Conservation (phyloP, 2,113 vertebrate genomes). For the Toxotes jaculatrix region DNA sequence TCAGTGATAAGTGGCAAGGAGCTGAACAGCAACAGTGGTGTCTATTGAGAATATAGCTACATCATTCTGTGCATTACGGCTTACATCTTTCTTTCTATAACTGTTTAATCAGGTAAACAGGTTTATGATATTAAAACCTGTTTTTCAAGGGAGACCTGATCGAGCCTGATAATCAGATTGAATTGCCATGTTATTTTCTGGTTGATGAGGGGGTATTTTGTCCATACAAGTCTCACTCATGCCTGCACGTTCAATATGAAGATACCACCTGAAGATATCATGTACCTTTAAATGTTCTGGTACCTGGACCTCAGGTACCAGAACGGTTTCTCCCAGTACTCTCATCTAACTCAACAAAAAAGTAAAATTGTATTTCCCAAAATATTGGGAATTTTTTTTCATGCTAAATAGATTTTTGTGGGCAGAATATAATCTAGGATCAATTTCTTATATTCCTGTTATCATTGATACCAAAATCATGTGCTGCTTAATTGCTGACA, state of each 20-base stretch:
- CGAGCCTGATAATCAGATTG: background rate
- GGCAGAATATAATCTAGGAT: conserved; percentile 1
- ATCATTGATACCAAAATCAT: background rate
- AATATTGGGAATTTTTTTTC: background rate
- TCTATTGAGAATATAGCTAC: background rate
- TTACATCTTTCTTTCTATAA: background rate
- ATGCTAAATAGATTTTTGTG: background rate
- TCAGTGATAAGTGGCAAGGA: conserved; percentile 9
- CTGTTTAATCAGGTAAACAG: background rate
- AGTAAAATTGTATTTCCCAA: too few species aligned
- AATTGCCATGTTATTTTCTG: too few species aligned
- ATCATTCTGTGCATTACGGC: background rate
- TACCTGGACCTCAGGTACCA: too few species aligned
- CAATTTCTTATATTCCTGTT: conserved; percentile 5
- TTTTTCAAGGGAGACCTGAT: background rate
- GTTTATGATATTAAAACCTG: background rate
- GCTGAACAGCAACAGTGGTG: conserved; percentile 14
- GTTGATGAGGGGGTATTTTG: too few species aligned
- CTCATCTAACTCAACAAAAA: too few species aligned
- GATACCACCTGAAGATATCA: too few species aligned
- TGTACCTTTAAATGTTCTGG: too few species aligned
- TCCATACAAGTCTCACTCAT: too few species aligned
- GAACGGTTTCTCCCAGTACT: too few species aligned
- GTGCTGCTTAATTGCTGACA: background rate
- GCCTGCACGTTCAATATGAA: too few species aligned